Evolutionary conservation across 2,888 invertebrate genomes (phyloP).

Genomic region (Lottia scabra): DNA sequence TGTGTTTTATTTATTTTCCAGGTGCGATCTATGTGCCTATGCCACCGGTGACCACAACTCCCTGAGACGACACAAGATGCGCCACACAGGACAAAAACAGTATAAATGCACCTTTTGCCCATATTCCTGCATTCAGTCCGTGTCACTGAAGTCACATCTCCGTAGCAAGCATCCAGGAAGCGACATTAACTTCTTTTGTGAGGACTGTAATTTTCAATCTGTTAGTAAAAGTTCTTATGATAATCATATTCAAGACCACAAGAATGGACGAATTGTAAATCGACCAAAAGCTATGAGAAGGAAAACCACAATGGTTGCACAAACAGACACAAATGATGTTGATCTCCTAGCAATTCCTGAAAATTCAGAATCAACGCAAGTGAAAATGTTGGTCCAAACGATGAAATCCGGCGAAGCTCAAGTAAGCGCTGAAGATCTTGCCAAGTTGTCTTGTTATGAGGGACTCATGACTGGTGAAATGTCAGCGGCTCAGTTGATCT

Average conservation of each 20-base stretch:
- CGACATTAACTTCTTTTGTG: constrained; percentile 59
- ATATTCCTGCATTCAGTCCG: constrained; percentile 82
- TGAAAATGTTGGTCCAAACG: constrained; percentile 45
- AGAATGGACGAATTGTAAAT: constrained; percentile 68
- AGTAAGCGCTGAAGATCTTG: constrained; percentile 53
- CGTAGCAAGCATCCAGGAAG: constrained; percentile 81
- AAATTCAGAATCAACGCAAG: constrained; percentile 9
- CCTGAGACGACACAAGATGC: constrained; percentile 81
- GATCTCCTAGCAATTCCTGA: neutral
- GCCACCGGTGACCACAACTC: constrained; percentile 85
- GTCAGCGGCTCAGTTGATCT: constrained; percentile 53
- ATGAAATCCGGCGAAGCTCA: constrained; percentile 48
- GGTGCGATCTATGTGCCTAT: constrained; percentile 81
- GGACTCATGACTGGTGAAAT: constrained; percentile 46
- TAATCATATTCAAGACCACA: constrained; percentile 74
- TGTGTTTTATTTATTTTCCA: constrained; percentile 39
- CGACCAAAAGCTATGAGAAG: constrained; percentile 18
- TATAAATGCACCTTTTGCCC: constrained; percentile 85
- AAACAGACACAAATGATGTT: neutral
- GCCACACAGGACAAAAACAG: constrained; percentile 80
- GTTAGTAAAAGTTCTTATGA: constrained; percentile 77
- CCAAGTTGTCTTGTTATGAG: constrained; percentile 46
- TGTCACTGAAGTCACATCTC: constrained; percentile 82
- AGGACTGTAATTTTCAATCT: constrained; percentile 69
- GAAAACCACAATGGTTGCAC: constrained; percentile 11